Percentiles rank a stretch among this genome's conserved stretches.
phyloP scores from a whole-genome alignment of 2,797 vertebrate genomes.

The Syngnathus acus region DNA sequence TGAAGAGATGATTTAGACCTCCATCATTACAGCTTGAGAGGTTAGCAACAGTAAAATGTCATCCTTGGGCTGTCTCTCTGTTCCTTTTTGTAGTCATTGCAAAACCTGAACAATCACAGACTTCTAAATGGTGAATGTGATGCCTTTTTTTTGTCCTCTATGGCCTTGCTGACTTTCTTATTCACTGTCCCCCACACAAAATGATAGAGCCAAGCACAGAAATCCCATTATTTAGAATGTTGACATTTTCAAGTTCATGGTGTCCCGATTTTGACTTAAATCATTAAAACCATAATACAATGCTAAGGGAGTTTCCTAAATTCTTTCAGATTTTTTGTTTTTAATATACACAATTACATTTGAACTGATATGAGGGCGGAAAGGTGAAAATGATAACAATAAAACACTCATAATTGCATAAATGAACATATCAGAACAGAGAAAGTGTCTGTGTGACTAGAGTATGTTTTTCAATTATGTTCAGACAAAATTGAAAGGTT shows the following conservation, averaged over 20 bases:
- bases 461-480: background rate
- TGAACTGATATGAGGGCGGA: background rate
- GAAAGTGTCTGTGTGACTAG: background rate
- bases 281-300: background rate
- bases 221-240: too few species aligned
- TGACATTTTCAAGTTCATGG: background rate
- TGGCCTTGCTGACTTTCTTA: too few species aligned
- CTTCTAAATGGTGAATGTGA: too few species aligned
- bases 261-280: constrained; percentile 5
- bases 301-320: background rate
- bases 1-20: constrained; percentile 13
- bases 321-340: background rate
- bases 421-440: background rate
- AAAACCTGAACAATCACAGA: too few species aligned
- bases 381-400: background rate
- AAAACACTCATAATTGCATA: background rate
- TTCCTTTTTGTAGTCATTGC: too few species aligned
- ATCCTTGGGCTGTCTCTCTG: background rate
- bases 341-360: background rate
- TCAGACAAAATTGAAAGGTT: constrained; percentile 4
- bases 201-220: background rate
- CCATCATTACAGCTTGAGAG: constrained; percentile 5
- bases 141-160: too few species aligned
- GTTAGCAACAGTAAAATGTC: constrained; percentile 1
- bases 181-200: background rate